Evolutionary conservation across 2,888 invertebrate species (phyloP).

Genomic region (Oscheius sp.): DNA sequence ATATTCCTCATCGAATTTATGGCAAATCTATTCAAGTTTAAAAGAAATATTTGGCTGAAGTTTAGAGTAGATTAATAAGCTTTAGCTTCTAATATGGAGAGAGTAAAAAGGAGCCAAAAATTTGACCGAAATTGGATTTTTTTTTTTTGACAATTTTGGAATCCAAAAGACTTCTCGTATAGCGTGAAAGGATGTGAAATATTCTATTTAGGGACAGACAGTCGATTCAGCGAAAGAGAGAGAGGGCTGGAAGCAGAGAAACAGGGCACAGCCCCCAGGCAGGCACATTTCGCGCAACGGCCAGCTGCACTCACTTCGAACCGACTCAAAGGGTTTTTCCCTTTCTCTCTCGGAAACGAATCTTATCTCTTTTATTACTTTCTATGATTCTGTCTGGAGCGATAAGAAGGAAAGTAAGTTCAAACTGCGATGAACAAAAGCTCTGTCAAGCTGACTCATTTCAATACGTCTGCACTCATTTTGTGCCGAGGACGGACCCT

Average conservation of each 20-base stretch:
- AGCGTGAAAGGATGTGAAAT: not conserved
- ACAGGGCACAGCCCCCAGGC: not conserved
- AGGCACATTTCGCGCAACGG: not conserved
- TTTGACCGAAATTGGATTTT: not conserved
- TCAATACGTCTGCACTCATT: too few relatives aligned
- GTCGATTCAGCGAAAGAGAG: constrained; percentile 4
- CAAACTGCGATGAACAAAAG: not conserved
- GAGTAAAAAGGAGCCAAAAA: not conserved
- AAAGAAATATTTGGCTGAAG: too few relatives aligned
- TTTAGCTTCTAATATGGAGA: not conserved
- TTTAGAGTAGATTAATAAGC: too few relatives aligned
- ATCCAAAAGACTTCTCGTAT: not conserved
- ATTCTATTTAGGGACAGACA: not conserved
- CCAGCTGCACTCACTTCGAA: not conserved
- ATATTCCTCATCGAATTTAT: too few relatives aligned
- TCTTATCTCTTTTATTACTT: not conserved
- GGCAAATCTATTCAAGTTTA: too few relatives aligned
- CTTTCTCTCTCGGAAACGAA: not conserved
- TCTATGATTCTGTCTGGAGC: not conserved
- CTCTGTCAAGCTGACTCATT: too few relatives aligned
- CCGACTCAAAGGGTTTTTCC: not conserved
- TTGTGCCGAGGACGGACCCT: too few relatives aligned
- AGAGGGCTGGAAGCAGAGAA: not conserved
- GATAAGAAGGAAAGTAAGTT: not conserved
- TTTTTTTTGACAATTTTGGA: too few relatives aligned